phyloP scores from a whole-genome alignment of 2,888 invertebrate genomes.

The Harmothoe impar region DNA sequence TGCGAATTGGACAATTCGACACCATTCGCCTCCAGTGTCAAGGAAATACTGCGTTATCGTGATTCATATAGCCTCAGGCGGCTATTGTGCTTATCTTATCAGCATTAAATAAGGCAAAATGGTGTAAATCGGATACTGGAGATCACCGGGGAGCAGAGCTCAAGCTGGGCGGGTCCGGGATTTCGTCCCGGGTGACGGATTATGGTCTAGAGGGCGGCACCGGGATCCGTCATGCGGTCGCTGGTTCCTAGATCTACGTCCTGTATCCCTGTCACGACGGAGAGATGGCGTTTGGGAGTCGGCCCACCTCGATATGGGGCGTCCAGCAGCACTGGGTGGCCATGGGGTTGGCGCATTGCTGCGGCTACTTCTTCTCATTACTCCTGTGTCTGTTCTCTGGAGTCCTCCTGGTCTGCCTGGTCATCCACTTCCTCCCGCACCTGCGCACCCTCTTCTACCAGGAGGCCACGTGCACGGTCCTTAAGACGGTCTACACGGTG shows the following conservation, averaged over 20 bases:
- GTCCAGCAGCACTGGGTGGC: constrained; percentile 45
- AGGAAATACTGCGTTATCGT: no score
- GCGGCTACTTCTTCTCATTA: constrained; percentile 49
- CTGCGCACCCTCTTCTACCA: constrained; percentile 52
- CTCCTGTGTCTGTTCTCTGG: constrained; percentile 38
- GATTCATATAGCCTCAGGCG: no score
- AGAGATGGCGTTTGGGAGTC: neutral
- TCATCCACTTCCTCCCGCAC: constrained; percentile 56
- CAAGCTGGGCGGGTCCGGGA: neutral
- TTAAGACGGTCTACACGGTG: constrained; percentile 44
- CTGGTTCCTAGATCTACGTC: neutral
- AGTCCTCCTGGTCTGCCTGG: constrained; percentile 41
- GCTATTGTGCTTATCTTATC: no score
- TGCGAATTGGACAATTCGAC: no score
- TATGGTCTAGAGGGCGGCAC: constrained; percentile 1
- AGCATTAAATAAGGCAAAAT: no score
- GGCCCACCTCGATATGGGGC: neutral
- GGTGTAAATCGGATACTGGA: no score
- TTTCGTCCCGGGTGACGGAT: neutral
- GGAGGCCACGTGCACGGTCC: constrained; percentile 50
- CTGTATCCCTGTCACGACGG: neutral
- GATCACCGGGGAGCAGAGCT: no score
- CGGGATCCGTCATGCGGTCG: neutral
- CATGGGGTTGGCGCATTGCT: constrained; percentile 59
- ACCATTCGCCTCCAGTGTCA: no score